Base-by-base conservation (phyloP, 2,113 vertebrate species). In the Eolophus roseicapilla region DNA sequence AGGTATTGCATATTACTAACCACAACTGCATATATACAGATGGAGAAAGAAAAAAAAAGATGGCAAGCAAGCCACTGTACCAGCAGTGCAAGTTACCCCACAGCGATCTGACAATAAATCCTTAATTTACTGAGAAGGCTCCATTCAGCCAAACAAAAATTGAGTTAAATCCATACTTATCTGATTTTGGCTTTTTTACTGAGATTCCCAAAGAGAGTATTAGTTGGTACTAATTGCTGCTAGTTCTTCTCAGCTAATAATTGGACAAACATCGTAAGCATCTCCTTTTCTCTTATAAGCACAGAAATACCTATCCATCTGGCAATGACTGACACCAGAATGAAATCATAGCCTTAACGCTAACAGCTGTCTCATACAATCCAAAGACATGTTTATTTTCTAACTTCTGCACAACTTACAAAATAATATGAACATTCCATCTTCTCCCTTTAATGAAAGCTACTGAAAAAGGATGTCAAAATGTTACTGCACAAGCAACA, bases 51-150 rank as follows among this genome's bases (percentile, higher is more conserved):
- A 60, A 75, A 71, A 69, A 55, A 43, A 44, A 39, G 74, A 29
- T 1, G 0, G 3, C 0, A 8, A 69, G 53, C 9, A 69, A 82
- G 60, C 31, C 0, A 0, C 52, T 69, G 25, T 3, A 65, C 7
- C 46, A 88, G 71, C 71, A 41, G 27, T 3, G 27, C 8, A 47
- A 78, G 60, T n/a, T n/a, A 70, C 37, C 41, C 44, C 68, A 50
- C 25, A 64, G 59, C 4, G 1, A 86, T 35, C 27, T 52, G 33
- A 86, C 29, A 88, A 65, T n/a, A 86, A 86, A 86, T 57, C 68
- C 41, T 47, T 69, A 53, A 82, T 75, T 70, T 75, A 53, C 82
- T 0, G 0, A 65, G 63, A 21, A 77, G 39, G 27, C 7, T 90
- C 44, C 47, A 82, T n/a, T 86, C 80, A 91, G 53, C 10, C 68